Evolutionary conservation across 2,797 vertebrate species (phyloP).

Genomic region (Sarcophilus harrisii): DNA sequence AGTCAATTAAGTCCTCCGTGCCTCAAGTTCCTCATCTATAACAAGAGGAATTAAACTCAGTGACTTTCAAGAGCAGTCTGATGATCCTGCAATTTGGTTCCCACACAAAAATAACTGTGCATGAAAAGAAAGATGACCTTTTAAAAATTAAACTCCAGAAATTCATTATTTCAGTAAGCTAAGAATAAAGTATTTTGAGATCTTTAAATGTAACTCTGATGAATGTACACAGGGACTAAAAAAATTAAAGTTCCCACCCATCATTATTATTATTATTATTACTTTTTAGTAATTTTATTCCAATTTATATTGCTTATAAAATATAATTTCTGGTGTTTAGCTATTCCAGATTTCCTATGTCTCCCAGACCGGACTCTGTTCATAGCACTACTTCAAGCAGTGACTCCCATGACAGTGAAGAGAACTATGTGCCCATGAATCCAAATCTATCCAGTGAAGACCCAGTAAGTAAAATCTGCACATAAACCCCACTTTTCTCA

Average conservation of each 20-base stretch:
- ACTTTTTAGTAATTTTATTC: conserved; percentile 42
- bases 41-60: neutral
- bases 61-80: neutral
- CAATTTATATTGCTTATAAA: conserved; percentile 81
- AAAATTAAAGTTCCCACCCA: conserved; percentile 47
- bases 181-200: conserved; percentile 43
- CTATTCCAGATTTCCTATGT: conserved; percentile 95
- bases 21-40: neutral
- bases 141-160: conserved; percentile 8
- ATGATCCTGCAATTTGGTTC: neutral
- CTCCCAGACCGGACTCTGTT: conserved; percentile 95
- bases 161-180: conserved; percentile 33
- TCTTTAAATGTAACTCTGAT: conserved; percentile 47
- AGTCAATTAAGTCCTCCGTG: neutral
- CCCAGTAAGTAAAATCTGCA: conserved; percentile 91
- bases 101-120: conserved; percentile 9
- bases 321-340: conserved; percentile 91
- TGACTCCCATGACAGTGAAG: conserved; percentile 98
- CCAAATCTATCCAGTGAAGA: conserved; percentile 96
- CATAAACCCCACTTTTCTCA: conserved; percentile 78
- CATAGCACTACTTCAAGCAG: conserved; percentile 99
- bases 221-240: conserved; percentile 21
- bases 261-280: conserved; percentile 68
- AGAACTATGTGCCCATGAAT: conserved; percentile 98
- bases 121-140: conserved; percentile 4